Conservation (phyloP, 2,113 vertebrate genomes). For the Rallus limicola region DNA sequence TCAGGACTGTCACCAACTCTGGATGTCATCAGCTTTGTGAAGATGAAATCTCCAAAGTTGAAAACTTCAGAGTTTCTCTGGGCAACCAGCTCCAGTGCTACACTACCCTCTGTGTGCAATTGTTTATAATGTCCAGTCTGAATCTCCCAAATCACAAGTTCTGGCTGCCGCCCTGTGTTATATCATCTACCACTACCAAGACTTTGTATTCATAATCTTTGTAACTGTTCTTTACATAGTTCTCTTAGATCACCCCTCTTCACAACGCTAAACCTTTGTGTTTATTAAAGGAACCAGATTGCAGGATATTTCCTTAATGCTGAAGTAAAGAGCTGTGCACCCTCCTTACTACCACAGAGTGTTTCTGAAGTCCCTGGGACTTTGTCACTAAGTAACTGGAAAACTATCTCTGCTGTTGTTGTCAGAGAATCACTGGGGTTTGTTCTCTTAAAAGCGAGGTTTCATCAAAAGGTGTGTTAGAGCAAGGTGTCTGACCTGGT, state of each 20-base stretch:
- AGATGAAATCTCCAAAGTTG: background rate
- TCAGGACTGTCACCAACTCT: background rate
- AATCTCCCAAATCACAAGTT: background rate
- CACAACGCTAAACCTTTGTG: background rate
- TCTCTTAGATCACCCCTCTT: background rate
- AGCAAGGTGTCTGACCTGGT: background rate
- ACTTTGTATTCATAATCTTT: background rate
- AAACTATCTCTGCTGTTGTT: background rate
- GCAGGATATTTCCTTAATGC: background rate
- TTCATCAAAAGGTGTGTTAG: background rate
- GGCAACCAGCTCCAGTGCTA: background rate
- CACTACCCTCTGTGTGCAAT: background rate
- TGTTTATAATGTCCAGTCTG: no score
- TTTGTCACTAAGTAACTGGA: background rate
- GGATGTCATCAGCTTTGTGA: background rate
- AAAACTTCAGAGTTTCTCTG: background rate
- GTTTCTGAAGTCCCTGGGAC: background rate
- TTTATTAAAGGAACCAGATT: background rate
- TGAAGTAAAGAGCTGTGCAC: background rate
- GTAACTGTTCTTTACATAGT: background rate
- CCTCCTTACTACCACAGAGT: background rate
- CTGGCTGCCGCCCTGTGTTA: background rate
- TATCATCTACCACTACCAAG: background rate
- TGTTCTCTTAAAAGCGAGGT: background rate
- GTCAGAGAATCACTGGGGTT: background rate